phyloP scores from a whole-genome alignment of 2,797 vertebrate genomes.

The Malurus splendens region DNA sequence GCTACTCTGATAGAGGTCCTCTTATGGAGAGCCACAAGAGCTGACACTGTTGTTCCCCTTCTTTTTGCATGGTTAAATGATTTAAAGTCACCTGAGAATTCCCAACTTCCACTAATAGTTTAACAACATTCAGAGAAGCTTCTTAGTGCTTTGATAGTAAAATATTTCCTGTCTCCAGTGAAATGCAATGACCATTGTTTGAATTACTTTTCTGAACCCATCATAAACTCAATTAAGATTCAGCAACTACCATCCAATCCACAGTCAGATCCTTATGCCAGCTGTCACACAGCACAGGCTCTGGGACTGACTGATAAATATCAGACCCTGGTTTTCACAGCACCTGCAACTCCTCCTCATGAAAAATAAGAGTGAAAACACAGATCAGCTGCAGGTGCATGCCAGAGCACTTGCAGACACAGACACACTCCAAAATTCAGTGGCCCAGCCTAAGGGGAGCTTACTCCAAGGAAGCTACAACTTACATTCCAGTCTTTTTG shows the following conservation, averaged over 20 bases:
- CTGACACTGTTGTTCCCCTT: neutral
- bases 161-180: neutral
- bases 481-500: neutral
- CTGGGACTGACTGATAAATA: neutral
- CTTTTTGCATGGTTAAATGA: neutral
- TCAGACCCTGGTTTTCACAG: neutral
- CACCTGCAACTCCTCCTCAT: neutral
- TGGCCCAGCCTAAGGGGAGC: accelerated
- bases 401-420: neutral
- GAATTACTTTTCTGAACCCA: neutral
- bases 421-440: neutral
- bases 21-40: neutral
- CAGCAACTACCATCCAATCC: neutral
- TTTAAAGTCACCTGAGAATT: neutral
- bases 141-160: neutral
- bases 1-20: neutral
- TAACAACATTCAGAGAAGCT: neutral
- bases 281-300: neutral
- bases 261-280: neutral
- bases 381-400: neutral
- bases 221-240: neutral
- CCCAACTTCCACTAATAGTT: neutral
- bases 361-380: accelerated
- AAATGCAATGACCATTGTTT: neutral
- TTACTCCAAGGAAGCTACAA: neutral